Conservation (phyloP, 2,888 invertebrate species). For the Caenorhabditis sp. region DNA sequence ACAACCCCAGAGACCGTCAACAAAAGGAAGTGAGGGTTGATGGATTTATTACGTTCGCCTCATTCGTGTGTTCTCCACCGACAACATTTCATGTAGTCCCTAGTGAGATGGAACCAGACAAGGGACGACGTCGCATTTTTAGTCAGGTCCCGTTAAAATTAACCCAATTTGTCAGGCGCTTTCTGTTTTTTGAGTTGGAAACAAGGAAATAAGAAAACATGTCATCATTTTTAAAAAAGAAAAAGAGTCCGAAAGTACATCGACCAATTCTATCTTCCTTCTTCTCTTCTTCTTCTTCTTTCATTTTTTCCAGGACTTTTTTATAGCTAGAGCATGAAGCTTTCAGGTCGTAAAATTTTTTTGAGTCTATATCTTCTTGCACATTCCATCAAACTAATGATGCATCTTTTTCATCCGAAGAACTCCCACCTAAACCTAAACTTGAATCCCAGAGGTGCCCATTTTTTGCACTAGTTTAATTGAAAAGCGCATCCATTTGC, state of each 20-base stretch:
- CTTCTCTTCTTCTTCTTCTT: too few relatives aligned
- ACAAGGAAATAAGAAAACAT: slow-evolving; percentile 3
- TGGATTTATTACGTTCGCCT: slow-evolving; percentile 25
- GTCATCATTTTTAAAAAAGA: neutral
- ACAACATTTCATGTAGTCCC: slow-evolving; percentile 6
- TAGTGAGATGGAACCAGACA: neutral
- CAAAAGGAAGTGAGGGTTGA: slow-evolving; percentile 20
- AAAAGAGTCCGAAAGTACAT: too few relatives aligned
- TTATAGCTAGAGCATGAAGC: neutral
- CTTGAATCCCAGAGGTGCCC: slow-evolving; percentile 28
- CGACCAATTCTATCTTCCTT: too few relatives aligned
- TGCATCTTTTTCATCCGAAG: neutral
- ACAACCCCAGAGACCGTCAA: slow-evolving; percentile 16
- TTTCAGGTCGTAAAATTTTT: neutral
- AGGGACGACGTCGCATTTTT: slow-evolving; percentile 1
- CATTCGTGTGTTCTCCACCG: neutral
- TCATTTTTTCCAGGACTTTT: neutral
- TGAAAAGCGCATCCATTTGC: neutral
- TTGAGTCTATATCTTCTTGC: neutral
- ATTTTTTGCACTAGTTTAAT: slow-evolving; percentile 15
- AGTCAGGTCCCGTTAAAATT: slow-evolving; percentile 10
- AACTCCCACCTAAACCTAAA: neutral
- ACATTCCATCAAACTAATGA: slow-evolving; percentile 36
- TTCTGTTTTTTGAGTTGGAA: neutral
- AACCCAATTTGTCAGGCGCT: slow-evolving; percentile 18